A percentile compares a stretch with the other conserved stretches of the same genome.
These are phyloP conservation scores for Pangasianodon hypophthalmus DNA, from an alignment of 2,113 vertebrate species.

Conservation along the genomic window DNA sequence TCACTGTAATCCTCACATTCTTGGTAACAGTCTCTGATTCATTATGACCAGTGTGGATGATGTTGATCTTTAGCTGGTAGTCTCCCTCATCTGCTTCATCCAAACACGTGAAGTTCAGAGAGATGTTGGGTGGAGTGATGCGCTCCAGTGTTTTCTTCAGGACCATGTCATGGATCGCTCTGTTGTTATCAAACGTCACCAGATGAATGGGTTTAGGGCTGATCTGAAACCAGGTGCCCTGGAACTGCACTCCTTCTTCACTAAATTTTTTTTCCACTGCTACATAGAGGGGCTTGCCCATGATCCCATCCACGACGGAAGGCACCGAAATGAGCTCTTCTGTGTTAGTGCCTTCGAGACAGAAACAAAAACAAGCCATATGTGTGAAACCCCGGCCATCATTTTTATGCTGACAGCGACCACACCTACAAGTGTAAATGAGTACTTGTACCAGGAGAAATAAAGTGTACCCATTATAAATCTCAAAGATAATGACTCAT, in stretches of 20 bases:
- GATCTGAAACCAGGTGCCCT: constrained; percentile 72
- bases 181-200: constrained; percentile 66
- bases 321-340: constrained; percentile 58
- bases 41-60: constrained; percentile 59
- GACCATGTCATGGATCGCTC: constrained; percentile 60
- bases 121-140: constrained; percentile 63
- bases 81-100: constrained; percentile 66
- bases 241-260: constrained; percentile 61
- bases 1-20: constrained; percentile 69
- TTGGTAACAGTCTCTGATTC: constrained; percentile 58
- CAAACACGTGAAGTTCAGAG: constrained; percentile 65
- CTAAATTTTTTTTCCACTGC: constrained; percentile 64
- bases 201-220: constrained; percentile 52
- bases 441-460: not conserved
- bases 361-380: not conserved
- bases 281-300: constrained; percentile 64
- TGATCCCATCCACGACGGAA: constrained; percentile 56
- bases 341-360: constrained; percentile 47
- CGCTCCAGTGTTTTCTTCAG: constrained; percentile 52
- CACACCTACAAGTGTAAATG: not conserved
- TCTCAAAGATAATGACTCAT: not conserved
- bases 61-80: constrained; percentile 70
- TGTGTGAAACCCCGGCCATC: constrained; percentile 1
- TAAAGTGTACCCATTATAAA: not conserved
- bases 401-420: not conserved